phyloP scores from a whole-genome alignment of 2,888 invertebrate genomes.

The Agrenia bidenticulata region DNA sequence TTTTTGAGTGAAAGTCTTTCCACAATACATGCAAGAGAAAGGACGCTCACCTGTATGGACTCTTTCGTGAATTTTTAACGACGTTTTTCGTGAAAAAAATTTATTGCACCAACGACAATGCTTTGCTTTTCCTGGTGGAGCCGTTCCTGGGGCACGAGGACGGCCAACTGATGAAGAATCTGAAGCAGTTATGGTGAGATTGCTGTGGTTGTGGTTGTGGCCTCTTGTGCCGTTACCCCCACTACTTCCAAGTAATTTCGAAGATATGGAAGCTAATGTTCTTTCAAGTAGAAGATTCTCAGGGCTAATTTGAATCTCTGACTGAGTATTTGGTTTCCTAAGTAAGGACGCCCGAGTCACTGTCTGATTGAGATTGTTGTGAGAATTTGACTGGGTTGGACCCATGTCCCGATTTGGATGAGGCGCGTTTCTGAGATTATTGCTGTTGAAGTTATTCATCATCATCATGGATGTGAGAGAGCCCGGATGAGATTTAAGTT shows the following conservation, averaged over 20 bases:
- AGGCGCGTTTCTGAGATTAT: conserved; percentile 24
- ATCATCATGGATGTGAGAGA: conserved; percentile 24
- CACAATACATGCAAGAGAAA: conserved; percentile 19
- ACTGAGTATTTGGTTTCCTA: background rate
- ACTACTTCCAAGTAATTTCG: background rate
- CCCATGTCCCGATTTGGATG: conserved; percentile 14
- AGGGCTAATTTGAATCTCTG: background rate
- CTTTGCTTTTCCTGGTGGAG: conserved; percentile 18
- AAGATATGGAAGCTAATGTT: conserved; percentile 8
- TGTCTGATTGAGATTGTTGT: conserved; percentile 10
- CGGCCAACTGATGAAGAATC: background rate
- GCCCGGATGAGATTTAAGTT: conserved; percentile 39
- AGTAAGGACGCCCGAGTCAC: conserved; percentile 1
- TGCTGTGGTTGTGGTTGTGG: background rate
- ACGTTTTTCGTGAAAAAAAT: conserved; percentile 34
- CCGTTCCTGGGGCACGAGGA: background rate
- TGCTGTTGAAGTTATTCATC: background rate
- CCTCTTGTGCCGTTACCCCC: background rate
- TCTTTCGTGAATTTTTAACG: conserved; percentile 22
- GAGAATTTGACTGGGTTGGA: conserved; percentile 19
- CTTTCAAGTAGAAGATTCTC: background rate
- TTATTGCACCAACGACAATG: conserved; percentile 31
- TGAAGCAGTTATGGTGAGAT: background rate
- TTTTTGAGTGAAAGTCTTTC: conserved; percentile 40
- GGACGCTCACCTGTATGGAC: conserved; percentile 10